Base-by-base conservation (phyloP, 2,888 invertebrate species). In the Nebria brevicollis region DNA sequence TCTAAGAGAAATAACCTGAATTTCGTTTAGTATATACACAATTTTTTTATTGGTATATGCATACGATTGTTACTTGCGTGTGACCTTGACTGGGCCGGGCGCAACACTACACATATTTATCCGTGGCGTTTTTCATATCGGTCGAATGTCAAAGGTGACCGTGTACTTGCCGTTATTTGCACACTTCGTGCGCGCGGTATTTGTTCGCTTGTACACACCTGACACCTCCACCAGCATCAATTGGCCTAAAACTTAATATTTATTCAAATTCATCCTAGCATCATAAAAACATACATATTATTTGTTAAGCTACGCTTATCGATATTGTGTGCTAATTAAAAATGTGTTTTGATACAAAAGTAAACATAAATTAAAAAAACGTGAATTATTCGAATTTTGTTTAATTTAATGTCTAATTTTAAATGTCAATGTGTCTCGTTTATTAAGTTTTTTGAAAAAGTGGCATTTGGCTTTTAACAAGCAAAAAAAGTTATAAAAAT, bases 111-210 rank as follows among this genome's bases (percentile, higher is more conserved):
- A 76, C 81, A 81, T 81, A 79, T 72, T 75, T 81, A 70, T 73
- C 54, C 75, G 75, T 81, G 76, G 75, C 64, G 75, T 81, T 81
- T 76, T 81, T 77, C 64, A 77, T 81, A 77, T 81, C 54, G 68
- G 68, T 75, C 75, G 72, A 81, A 81, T 81, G 77, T 77, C 81
- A 81, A 81, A 81, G 81, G 76, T 81, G 65, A 54, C 26, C 20
- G 54, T 54, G 54, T 54, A 54, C 54, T 7, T 8, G 54, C 54
- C 54, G 54, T 54, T 54, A 54, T 54, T 54, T 54, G 54, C 54
- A 54, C 54, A 54, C 54, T 54, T 13, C 54, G 54, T 13, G 54
- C 54, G 54, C 54, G 13, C 54, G 54, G 54, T 54, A 54, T 13
- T 54, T 54, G 54, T 54, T 54, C 54, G 54, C 13, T 11, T 54